Base-by-base conservation (phyloP, 2,888 invertebrate genomes). In the Yponomeuta plumbellus region DNA sequence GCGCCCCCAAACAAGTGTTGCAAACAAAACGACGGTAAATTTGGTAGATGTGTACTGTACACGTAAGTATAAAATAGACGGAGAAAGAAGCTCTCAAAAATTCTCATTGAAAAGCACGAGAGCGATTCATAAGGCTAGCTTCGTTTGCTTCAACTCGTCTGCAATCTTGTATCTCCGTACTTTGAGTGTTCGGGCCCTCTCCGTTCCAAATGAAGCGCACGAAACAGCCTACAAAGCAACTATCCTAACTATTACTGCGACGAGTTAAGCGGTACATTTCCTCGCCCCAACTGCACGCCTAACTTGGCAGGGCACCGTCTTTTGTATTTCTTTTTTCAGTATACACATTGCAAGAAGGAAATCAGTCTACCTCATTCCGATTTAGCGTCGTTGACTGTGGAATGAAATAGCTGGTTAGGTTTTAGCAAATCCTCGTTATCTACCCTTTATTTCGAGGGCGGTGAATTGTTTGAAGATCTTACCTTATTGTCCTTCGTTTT, bases 151-250 rank as follows among this genome's bases (percentile, higher is more conserved):
- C 81, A 81, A 85, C 85, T 85, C 83, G 81, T 81, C 81, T 85
- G 84, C 85, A 85, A 86, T 86, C 86, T 86, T 85, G 85, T 86
- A 86, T 86, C 85, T 86, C 84, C 83, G 80, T 80, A 83, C 81
- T 85, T 85, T 85, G 86, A 86, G 86, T 86, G 86, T 86, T 86
- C 86, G 85, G 84, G 85, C 85, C 85, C 83, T 83, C 85, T 85
- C 84, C 81, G 84, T 84, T 52, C 85, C 83, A 86, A 86, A 86
- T 85, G 86, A 85, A 85, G 81, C 85, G 82, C 81, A 80, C 82
- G 81, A 81, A 83, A 79, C 78, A 76, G 76, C 76, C 78, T 79
- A 76, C 84, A 76, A 80, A 76, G 72, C 74, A 78, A 76, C 72
- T 72, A 74, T 74, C 72, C 72, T 76, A 73, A 72, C 70, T 75